Base-by-base conservation (phyloP, 2,888 invertebrate species). In the Papilio elwesi region DNA sequence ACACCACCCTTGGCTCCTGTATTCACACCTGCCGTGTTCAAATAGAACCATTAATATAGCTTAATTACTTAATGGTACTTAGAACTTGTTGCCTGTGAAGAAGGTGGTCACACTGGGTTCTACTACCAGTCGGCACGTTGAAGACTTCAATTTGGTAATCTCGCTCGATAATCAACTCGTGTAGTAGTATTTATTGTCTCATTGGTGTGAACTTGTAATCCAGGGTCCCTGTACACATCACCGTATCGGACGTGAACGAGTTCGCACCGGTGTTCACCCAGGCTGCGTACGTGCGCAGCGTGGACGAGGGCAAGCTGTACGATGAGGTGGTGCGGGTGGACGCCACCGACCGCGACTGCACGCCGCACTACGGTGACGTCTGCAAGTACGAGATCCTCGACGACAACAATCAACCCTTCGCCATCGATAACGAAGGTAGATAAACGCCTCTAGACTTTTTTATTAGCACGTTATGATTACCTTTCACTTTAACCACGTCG, bases 361-460 rank as follows among this genome's bases (percentile, higher is more conserved):
- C 98, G n/a, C 98, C 98, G 57, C 96, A 97, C 73, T 98, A 97
- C 88, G 98, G 98, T 0, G 98, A 98, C 87, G 98, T 99, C 70
- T 99, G 99, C 96, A 98, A 98, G 89, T 99, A 99, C 92, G 98
- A 99, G 90, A 98, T 99, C 78, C 94, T 98, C 68, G 98, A 98
- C 0, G 93, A 92, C 73, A 77, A 87, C 76, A 87, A 85, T 76
- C 96, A 96, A 76, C 98, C 98, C 80, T 99, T 99, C 89, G 95
- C 96, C 70, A 97, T 99, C 83, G 98, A 98, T 87, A 97, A 97
- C 85, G 98, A 98, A 85, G 99, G 98, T 94, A 80, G 6, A 43
- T 2, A 26, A 9, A 9, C 43, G 6, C 9, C 43, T 43, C 43
- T 9, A 9, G 8, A 43, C 43, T 26, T 26, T 1, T 26, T 26